Percentiles rank a stretch among this genome's conserved stretches.
phyloP scores from a whole-genome alignment of 2,797 vertebrate species.

The Sylvia borin region DNA sequence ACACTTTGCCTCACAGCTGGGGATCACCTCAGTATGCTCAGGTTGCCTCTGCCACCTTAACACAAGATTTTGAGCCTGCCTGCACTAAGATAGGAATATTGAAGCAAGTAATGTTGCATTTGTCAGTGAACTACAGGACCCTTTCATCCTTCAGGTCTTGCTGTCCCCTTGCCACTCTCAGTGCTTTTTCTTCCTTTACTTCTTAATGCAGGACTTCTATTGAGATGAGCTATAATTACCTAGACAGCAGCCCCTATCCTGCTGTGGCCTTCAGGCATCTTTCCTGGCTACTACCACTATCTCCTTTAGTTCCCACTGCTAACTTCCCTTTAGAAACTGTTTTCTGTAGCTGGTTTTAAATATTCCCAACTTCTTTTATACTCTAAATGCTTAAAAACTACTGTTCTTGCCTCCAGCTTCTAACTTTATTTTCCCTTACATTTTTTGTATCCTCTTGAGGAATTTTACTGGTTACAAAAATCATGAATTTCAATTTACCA shows the following conservation, averaged over 20 bases:
- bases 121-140: neutral
- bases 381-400: constrained; percentile 52
- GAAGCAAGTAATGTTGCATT: neutral
- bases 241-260: neutral
- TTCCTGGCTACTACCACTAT: constrained; percentile 11
- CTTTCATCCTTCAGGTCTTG: neutral
- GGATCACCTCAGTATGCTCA: neutral
- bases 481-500: constrained; percentile 19
- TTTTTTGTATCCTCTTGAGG: neutral
- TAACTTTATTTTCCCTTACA: constrained; percentile 24
- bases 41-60: neutral
- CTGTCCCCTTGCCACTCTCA: neutral
- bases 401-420: constrained; percentile 44
- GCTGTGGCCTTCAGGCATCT: constrained; percentile 22
- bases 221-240: constrained; percentile 20
- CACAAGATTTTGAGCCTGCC: neutral
- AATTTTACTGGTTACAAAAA: constrained; percentile 15
- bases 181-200: neutral
- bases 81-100: neutral
- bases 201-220: neutral
- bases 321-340: constrained; percentile 34
- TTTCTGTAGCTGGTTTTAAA: constrained; percentile 26
- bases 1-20: neutral
- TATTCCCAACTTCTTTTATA: constrained; percentile 42
- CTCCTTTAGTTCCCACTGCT: constrained; percentile 19